These are phyloP conservation scores for Thryonomys swinderianus DNA, from an alignment of 2,113 vertebrate genomes.

Conservation along the genomic window DNA sequence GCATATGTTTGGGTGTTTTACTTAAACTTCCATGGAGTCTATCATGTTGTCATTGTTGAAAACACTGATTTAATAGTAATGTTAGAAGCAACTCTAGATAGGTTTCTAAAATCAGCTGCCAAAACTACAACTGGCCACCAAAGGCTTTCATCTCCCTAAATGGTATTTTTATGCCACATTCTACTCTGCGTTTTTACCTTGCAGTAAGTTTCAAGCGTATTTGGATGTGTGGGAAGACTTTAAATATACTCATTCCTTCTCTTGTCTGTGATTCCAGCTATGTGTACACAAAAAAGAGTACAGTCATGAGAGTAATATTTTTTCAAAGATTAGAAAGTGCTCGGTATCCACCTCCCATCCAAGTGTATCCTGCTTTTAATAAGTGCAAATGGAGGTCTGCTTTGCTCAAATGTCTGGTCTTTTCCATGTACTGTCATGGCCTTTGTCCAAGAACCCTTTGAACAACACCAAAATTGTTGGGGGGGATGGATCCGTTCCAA, in stretches of 20 bases:
- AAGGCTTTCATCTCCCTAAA: background rate
- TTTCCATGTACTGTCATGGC: too few relatives aligned
- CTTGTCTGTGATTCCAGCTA: background rate
- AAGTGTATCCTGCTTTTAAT: too few relatives aligned
- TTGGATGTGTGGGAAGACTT: background rate
- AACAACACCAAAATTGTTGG: background rate
- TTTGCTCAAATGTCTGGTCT: background rate
- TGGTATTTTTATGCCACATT: background rate
- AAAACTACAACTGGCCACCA: background rate
- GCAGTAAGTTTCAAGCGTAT: background rate
- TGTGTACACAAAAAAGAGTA: background rate
- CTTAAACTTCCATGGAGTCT: background rate
- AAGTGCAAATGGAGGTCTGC: too few relatives aligned
- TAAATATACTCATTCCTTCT: background rate
- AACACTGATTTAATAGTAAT: background rate
- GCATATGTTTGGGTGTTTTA: background rate
- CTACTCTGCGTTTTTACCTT: background rate
- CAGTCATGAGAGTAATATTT: rapidly evolving
- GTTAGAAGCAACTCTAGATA: background rate
- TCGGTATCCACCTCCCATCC: too few relatives aligned
- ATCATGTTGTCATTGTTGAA: background rate
- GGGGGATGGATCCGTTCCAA: background rate
- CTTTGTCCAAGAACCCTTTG: background rate
- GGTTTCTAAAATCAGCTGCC: background rate
- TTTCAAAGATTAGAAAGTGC: too few relatives aligned